Percentiles rank a stretch among this genome's conserved stretches.
Evolutionary conservation across 2,113 vertebrate genomes (phyloP).

Genomic region (Cyprinodon variegatus): DNA sequence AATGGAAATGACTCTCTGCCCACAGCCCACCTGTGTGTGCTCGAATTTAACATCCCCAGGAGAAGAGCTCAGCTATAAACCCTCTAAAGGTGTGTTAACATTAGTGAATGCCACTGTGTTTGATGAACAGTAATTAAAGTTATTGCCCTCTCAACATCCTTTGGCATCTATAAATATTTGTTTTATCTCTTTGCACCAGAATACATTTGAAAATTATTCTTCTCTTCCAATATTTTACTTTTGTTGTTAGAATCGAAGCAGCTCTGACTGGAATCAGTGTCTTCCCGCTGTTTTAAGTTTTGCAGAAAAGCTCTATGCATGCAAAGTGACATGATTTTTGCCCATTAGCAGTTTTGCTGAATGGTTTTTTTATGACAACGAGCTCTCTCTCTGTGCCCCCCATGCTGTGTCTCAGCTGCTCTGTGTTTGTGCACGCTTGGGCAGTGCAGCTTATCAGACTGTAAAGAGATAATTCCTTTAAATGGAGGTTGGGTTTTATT

Average conservation of each 20-base stretch:
- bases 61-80: not conserved
- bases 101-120: slow-evolving; percentile 23
- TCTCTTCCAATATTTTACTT: slow-evolving; percentile 27
- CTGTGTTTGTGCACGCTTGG: slow-evolving; percentile 20
- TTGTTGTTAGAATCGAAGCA: slow-evolving; percentile 20
- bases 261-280: slow-evolving; percentile 9
- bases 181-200: slow-evolving; percentile 27
- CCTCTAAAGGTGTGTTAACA: not conserved
- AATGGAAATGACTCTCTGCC: slow-evolving; percentile 51
- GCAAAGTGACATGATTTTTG: slow-evolving; percentile 15
- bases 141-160: slow-evolving; percentile 49
- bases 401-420: slow-evolving; percentile 41
- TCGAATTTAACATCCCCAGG: slow-evolving; percentile 6
- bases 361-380: slow-evolving; percentile 40
- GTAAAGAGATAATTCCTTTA: slow-evolving; percentile 22
- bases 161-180: slow-evolving; percentile 28
- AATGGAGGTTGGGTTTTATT: slow-evolving; percentile 15
- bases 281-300: slow-evolving; percentile 16
- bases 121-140: slow-evolving; percentile 49
- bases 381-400: slow-evolving; percentile 18
- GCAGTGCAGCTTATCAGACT: slow-evolving; percentile 30
- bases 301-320: slow-evolving; percentile 23
- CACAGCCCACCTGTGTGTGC: slow-evolving; percentile 24
- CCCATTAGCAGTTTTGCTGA: slow-evolving; percentile 29
- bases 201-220: slow-evolving; percentile 24